Evolutionary conservation across 2,113 vertebrate genomes (phyloP).

Genomic region (Ptilonorhynchus violaceus): DNA sequence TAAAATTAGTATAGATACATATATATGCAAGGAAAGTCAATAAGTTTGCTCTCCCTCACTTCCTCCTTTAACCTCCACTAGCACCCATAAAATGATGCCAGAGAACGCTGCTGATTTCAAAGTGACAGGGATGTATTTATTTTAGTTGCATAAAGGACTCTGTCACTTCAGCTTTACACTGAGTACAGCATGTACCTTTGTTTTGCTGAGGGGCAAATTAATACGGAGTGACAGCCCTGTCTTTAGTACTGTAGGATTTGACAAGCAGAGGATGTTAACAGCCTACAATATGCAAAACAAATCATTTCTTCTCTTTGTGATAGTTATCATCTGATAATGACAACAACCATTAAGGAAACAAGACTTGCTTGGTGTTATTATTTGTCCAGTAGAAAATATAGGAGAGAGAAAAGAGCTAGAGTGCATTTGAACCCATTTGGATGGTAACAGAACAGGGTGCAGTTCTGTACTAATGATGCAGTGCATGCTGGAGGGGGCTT

Average conservation of each 20-base stretch:
- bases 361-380: not conserved
- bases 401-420: not conserved
- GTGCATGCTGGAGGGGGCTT: not conserved
- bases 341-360: not conserved
- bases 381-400: not conserved
- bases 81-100: not conserved
- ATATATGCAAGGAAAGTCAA: slow-evolving; percentile 28
- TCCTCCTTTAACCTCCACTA: slow-evolving; percentile 16
- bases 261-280: slow-evolving; percentile 26
- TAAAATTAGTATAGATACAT: slow-evolving; percentile 46
- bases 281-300: slow-evolving; percentile 30
- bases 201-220: slow-evolving; percentile 62
- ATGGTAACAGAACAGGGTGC: not conserved
- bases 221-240: not conserved
- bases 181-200: not conserved
- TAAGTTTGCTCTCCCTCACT: not conserved
- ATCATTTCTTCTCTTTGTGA: not conserved
- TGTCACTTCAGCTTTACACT: slow-evolving; percentile 40
- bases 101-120: not conserved
- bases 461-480: not conserved
- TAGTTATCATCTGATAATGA: not conserved
- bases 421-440: not conserved
- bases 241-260: not conserved
- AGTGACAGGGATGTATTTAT: slow-evolving; percentile 63
- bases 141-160: slow-evolving; percentile 23